Conservation (phyloP, 2,113 vertebrate genomes). For the Lasiurus borealis region DNA sequence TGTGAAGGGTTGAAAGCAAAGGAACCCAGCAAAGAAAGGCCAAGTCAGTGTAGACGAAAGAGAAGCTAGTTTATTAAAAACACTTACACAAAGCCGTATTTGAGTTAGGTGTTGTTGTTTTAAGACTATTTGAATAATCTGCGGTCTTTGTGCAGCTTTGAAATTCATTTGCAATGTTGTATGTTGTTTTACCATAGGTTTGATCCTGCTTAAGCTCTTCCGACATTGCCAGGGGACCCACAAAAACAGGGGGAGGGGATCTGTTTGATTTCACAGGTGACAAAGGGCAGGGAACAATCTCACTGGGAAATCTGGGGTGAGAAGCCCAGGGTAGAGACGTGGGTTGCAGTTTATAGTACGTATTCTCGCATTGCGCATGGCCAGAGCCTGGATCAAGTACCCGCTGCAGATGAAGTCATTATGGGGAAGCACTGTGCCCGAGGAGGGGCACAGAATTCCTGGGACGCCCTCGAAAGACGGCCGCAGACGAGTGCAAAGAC, state of each 20-base stretch:
- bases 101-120: slow-evolving; percentile 29
- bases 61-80: slow-evolving; percentile 46
- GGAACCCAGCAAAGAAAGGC: not conserved
- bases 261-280: slow-evolving; percentile 59
- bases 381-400: slow-evolving; percentile 32
- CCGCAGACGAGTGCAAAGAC: not conserved
- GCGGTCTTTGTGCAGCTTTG: not conserved
- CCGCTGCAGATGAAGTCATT: slow-evolving; percentile 27
- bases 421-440: not conserved
- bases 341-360: slow-evolving; percentile 20
- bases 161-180: slow-evolving; percentile 11
- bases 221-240: not conserved
- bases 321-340: slow-evolving; percentile 17
- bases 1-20: not conserved
- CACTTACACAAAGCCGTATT: not conserved
- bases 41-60: slow-evolving; percentile 21
- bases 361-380: not conserved
- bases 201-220: slow-evolving; percentile 55
- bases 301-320: slow-evolving; percentile 39
- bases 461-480: not conserved
- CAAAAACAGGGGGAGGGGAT: slow-evolving; percentile 16
- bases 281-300: not conserved
- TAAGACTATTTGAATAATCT: slow-evolving; percentile 49
- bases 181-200: not conserved
- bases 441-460: not conserved